Conservation (phyloP, 2,113 vertebrate genomes). For the Thamnaconus septentrionalis region DNA sequence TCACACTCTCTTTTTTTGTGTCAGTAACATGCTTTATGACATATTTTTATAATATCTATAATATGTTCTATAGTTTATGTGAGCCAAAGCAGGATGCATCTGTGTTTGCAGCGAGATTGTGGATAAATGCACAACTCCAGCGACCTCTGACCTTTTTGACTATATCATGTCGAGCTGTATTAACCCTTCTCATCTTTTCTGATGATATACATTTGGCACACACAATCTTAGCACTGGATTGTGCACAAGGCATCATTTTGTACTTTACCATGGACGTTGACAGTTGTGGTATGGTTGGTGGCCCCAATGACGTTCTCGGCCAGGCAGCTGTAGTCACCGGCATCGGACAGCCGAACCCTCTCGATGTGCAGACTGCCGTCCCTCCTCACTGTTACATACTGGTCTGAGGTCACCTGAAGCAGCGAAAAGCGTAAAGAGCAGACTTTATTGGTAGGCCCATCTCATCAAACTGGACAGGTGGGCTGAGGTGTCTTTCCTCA, state of each 20-base stretch:
- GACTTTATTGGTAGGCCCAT: neutral
- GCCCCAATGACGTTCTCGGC: constrained; percentile 86
- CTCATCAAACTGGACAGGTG: neutral
- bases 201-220: too few relatives aligned
- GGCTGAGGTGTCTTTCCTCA: constrained; percentile 58
- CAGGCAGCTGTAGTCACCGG: constrained; percentile 87
- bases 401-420: constrained; percentile 83
- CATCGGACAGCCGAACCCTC: constrained; percentile 83
- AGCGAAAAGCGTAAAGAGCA: neutral
- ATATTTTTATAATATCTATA: too few relatives aligned
- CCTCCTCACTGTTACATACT: constrained; percentile 83
- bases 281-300: constrained; percentile 82
- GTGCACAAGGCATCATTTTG: neutral
- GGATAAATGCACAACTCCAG: too few relatives aligned
- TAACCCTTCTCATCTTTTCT: too few relatives aligned
- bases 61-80: too few relatives aligned
- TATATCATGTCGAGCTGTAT: too few relatives aligned
- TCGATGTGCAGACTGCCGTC: constrained; percentile 96
- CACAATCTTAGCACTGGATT: too few relatives aligned
- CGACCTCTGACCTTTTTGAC: too few relatives aligned
- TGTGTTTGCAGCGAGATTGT: too few relatives aligned
- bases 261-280: constrained; percentile 83
- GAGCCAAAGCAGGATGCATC: too few relatives aligned
- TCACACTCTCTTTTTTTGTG: too few relatives aligned
- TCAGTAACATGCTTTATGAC: too few relatives aligned